These are phyloP conservation scores for Drosophila pallidifrons DNA, from an alignment of 1,140 invertebrate genomes.

Conservation along the genomic window DNA sequence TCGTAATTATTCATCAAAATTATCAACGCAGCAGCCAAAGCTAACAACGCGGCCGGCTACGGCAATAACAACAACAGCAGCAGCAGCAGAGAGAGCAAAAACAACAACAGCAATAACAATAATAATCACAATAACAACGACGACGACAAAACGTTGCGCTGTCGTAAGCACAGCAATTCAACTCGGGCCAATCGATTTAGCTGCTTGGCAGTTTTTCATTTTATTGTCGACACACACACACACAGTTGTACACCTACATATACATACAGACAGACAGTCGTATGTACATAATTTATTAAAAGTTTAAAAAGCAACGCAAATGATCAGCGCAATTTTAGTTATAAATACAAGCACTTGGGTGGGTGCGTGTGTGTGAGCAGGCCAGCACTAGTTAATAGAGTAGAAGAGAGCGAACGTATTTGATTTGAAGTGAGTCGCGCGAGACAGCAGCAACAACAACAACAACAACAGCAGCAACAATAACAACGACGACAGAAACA, in stretches of 20 bases:
- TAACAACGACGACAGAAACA: slow-evolving; percentile 40
- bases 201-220: slow-evolving; percentile 67
- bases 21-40: slow-evolving; percentile 42
- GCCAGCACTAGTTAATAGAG: slow-evolving; percentile 1
- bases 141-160: slow-evolving; percentile 24
- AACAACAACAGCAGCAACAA: slow-evolving; percentile 59
- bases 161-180: slow-evolving; percentile 41
- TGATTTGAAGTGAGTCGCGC: slow-evolving; percentile 65
- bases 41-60: slow-evolving; percentile 37
- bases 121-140: slow-evolving; percentile 34
- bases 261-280: not conserved
- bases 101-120: slow-evolving; percentile 20
- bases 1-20: slow-evolving; percentile 77
- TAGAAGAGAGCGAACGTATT: slow-evolving; percentile 36
- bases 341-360: slow-evolving; percentile 71
- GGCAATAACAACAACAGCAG: slow-evolving; percentile 1
- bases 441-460: slow-evolving; percentile 16
- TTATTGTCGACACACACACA: slow-evolving; percentile 57
- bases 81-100: slow-evolving; percentile 26
- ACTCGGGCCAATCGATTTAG: slow-evolving; percentile 63
- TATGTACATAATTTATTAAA: slow-evolving; percentile 74
- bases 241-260: not conserved
- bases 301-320: slow-evolving; percentile 60
- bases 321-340: slow-evolving; percentile 66
- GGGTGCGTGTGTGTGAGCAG: slow-evolving; percentile 10